Evolutionary conservation across 2,113 vertebrate genomes (phyloP).

Genomic region (Eretmochelys imbricata): DNA sequence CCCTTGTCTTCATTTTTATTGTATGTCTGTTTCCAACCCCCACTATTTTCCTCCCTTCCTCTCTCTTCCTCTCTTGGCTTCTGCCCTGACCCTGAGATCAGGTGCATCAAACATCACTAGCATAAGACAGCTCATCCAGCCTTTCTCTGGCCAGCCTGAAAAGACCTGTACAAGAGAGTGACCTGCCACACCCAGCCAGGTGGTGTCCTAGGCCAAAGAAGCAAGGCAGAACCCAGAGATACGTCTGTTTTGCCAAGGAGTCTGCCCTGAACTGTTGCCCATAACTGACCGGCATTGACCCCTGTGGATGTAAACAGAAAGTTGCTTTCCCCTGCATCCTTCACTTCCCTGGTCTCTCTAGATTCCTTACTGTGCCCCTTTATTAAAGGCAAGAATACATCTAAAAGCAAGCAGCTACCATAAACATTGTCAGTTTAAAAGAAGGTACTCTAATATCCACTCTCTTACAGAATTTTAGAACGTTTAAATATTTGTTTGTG

Average conservation of each 20-base stretch:
- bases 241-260: not conserved
- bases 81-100: constrained; percentile 37
- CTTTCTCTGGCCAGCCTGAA: not conserved
- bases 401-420: not conserved
- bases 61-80: constrained; percentile 10
- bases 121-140: constrained; percentile 23
- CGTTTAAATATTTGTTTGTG: not conserved
- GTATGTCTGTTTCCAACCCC: not conserved
- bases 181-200: constrained; percentile 29
- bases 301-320: not conserved
- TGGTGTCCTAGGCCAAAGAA: constrained; percentile 2
- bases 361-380: not conserved
- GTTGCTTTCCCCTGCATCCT: not conserved
- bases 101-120: constrained; percentile 31
- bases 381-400: not conserved
- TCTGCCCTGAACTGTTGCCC: not conserved
- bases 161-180: not conserved
- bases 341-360: not conserved
- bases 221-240: not conserved
- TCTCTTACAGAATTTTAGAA: fast-evolving
- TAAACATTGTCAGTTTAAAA: not conserved
- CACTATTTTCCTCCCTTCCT: not conserved
- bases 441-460: not conserved
- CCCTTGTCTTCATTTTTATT: not conserved
- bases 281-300: not conserved